phyloP scores from a whole-genome alignment of 2,888 invertebrate species.

The Eupithecia pulchellata region DNA sequence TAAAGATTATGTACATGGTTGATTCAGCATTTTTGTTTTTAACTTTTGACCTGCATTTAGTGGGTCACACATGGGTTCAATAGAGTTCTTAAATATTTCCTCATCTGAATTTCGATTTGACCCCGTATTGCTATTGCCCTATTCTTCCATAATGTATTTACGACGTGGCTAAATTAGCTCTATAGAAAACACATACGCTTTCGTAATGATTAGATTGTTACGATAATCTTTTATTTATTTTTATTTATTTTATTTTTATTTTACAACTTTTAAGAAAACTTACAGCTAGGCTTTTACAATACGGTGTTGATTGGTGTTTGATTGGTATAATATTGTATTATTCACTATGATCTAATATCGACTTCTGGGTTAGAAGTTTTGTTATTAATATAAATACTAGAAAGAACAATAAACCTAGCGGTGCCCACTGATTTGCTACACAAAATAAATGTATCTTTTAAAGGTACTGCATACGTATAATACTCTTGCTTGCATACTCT shows the following conservation, averaged over 20 bases:
- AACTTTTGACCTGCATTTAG: neutral
- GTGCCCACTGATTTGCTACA: too few relatives aligned
- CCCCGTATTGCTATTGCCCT: slow-evolving; percentile 53
- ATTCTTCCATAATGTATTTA: slow-evolving; percentile 58
- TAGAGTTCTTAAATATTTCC: slow-evolving; percentile 19
- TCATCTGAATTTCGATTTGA: slow-evolving; percentile 40
- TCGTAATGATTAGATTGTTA: slow-evolving; percentile 43
- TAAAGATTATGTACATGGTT: too few relatives aligned
- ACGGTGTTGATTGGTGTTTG: too few relatives aligned
- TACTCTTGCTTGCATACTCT: too few relatives aligned
- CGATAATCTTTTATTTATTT: too few relatives aligned
- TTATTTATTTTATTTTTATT: too few relatives aligned
- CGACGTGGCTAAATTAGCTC: slow-evolving; percentile 54
- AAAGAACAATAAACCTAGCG: too few relatives aligned
- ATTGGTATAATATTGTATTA: neutral
- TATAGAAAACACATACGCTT: slow-evolving; percentile 43
- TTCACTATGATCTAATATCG: neutral
- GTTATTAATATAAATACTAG: too few relatives aligned
- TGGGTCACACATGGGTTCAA: slow-evolving; percentile 5
- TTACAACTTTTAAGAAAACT: too few relatives aligned
- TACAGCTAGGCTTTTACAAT: too few relatives aligned
- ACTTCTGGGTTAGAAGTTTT: neutral
- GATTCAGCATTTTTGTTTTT: neutral
- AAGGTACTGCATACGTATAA: too few relatives aligned
- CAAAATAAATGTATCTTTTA: too few relatives aligned